Evolutionary conservation across 2,888 invertebrate genomes (phyloP).

Genomic region (Acrobasis consociella): DNA sequence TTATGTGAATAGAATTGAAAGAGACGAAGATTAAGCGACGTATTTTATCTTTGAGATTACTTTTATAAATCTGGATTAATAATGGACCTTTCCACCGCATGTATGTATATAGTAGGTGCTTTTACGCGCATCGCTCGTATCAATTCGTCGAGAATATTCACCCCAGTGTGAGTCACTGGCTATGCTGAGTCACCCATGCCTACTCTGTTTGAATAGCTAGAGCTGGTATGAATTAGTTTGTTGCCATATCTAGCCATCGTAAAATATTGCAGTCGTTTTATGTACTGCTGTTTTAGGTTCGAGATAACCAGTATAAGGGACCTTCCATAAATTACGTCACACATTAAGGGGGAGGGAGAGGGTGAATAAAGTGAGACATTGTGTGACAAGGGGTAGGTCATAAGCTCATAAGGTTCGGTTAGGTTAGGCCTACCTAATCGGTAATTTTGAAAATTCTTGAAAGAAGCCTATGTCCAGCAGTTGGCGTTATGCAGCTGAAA

Average conservation of each 20-base stretch:
- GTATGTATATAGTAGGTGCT: no score
- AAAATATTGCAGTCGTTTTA: neutral
- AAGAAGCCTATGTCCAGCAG: no score
- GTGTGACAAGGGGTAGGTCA: no score
- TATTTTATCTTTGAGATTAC: neutral
- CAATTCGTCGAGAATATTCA: neutral
- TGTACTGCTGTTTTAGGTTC: neutral
- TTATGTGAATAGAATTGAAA: constrained; percentile 10
- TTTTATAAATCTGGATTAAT: neutral
- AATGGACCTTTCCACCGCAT: neutral
- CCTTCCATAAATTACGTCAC: no score
- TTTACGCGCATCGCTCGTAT: neutral
- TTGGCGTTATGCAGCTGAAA: no score
- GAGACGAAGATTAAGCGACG: neutral
- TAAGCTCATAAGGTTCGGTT: no score
- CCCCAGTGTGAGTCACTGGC: neutral
- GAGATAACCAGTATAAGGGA: no score
- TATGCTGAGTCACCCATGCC: neutral
- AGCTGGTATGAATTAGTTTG: neutral
- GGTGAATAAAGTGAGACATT: no score
- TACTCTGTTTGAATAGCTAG: neutral
- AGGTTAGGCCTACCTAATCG: no score
- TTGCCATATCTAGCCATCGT: neutral
- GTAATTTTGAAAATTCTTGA: no score
- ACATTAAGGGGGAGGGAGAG: no score